Conservation (phyloP, 2,113 vertebrate genomes). For the Pterocles burchelli region DNA sequence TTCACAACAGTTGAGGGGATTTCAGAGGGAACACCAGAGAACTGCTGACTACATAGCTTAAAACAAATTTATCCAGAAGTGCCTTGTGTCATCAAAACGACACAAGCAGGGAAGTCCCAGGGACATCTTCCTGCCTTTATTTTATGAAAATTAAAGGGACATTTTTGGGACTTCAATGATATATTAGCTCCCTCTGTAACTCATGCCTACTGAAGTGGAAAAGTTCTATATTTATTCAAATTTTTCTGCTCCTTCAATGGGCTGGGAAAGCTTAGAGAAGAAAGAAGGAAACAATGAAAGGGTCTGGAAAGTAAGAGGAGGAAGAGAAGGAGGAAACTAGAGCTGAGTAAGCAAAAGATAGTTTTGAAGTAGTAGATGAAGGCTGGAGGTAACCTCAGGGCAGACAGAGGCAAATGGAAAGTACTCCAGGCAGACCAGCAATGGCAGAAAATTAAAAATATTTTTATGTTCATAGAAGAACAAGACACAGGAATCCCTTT, state of each 20-base stretch:
- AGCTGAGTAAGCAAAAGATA: neutral
- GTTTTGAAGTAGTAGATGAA: neutral
- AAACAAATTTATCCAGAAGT: neutral
- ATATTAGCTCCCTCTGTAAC: neutral
- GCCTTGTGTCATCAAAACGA: neutral
- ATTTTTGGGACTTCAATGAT: fast-evolving
- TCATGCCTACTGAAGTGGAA: neutral
- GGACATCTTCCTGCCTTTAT: neutral
- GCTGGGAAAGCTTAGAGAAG: neutral
- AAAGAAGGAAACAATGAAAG: neutral
- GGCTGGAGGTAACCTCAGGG: neutral
- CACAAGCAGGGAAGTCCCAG: neutral
- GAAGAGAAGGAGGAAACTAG: neutral
- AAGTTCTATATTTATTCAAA: neutral
- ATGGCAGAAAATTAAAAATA: neutral
- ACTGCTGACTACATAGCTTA: neutral
- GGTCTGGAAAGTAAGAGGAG: neutral
- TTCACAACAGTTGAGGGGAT: neutral
- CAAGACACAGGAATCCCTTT: neutral
- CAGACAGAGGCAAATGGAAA: neutral
- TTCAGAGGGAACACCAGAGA: neutral
- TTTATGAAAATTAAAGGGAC: neutral
- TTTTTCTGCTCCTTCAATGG: neutral
- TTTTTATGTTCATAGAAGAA: neutral
- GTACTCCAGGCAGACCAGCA: neutral